Conservation (phyloP, 2,888 invertebrate species). For the Arrhopalites spinosus region DNA sequence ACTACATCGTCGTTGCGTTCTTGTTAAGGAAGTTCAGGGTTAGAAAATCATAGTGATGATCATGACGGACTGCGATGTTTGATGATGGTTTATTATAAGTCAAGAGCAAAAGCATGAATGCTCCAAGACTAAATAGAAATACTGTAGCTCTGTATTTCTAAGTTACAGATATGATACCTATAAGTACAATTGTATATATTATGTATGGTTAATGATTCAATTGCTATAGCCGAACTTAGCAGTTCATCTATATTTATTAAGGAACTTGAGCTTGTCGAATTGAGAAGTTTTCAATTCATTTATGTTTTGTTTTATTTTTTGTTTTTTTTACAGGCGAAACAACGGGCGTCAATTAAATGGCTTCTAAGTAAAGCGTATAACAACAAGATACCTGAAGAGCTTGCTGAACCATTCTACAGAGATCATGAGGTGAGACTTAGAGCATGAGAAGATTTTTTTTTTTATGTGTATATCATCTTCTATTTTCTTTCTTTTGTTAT, state of each 20-base stretch:
- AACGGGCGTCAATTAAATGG: constrained; percentile 95
- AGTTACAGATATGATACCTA: not conserved
- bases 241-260: constrained; percentile 4
- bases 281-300: constrained; percentile 17
- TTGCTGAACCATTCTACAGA: constrained; percentile 90
- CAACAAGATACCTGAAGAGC: constrained; percentile 88
- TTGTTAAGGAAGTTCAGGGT: not conserved
- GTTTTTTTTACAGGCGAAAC: constrained; percentile 89
- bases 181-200: too few species aligned
- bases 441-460: not conserved
- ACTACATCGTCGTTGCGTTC: not conserved
- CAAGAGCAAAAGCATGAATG: not conserved
- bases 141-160: not conserved
- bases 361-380: constrained; percentile 94
- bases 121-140: constrained; percentile 1
- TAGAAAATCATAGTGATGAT: not conserved
- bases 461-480: too few species aligned
- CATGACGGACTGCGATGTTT: not conserved
- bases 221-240: not conserved
- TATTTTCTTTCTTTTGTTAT: too few species aligned
- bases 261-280: constrained; percentile 33
- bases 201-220: not conserved
- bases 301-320: constrained; percentile 49
- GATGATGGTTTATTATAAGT: not conserved
- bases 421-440: constrained; percentile 79